Evolutionary conservation across 2,113 vertebrate species (phyloP).

Genomic region (Rhegmatorhina hoffmannsi): DNA sequence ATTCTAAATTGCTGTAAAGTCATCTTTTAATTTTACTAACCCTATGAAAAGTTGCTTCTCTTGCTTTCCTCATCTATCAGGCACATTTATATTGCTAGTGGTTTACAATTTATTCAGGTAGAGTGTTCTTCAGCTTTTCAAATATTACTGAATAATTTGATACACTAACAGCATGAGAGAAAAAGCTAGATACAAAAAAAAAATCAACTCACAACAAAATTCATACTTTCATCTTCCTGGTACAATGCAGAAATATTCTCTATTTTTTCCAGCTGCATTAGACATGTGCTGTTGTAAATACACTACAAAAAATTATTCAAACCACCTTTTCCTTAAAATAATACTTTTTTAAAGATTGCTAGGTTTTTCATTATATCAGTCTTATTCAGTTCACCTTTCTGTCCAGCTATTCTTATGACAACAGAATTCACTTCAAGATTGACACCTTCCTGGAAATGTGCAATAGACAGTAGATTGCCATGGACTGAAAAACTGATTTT

Average conservation of each 20-base stretch:
- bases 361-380: background rate
- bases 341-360: background rate
- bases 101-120: background rate
- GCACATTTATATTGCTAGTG: background rate
- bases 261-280: background rate
- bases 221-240: background rate
- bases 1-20: background rate
- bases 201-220: background rate
- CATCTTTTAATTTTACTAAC: background rate
- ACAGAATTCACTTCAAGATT: background rate
- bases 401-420: background rate
- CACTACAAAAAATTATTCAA: background rate
- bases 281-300: background rate
- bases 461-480: background rate
- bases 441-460: background rate
- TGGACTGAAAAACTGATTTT: background rate
- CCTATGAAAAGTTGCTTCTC: background rate
- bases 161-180: background rate
- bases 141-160: background rate
- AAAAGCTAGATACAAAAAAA: background rate
- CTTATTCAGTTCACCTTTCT: background rate
- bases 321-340: background rate
- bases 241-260: background rate
- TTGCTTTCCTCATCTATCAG: background rate
- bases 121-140: background rate